Conservation (phyloP, 2,113 vertebrate genomes). For the Geococcyx californianus region DNA sequence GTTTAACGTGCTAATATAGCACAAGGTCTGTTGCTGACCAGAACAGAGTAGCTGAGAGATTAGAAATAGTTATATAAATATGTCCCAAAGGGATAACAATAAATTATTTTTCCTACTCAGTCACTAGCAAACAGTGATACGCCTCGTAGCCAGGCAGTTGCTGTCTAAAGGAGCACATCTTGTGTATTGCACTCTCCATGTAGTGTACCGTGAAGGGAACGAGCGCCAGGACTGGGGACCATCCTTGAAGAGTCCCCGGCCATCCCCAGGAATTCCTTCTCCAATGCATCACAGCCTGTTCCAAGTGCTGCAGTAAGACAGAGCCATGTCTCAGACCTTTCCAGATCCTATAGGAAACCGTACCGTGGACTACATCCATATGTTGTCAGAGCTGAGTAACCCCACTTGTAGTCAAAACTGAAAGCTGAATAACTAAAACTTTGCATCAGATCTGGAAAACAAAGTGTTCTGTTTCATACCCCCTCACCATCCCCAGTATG, state of each 20-base stretch:
- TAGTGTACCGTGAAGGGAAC: not conserved
- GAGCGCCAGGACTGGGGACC: slow-evolving; percentile 16
- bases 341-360: slow-evolving; percentile 49
- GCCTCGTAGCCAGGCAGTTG: not conserved
- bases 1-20: not conserved
- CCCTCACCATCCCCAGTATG: not conserved
- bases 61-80: not conserved
- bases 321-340: slow-evolving; percentile 22
- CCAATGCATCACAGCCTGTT: not conserved
- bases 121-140: not conserved
- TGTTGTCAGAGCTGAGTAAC: slow-evolving; percentile 34
- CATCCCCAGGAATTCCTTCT: slow-evolving; percentile 46
- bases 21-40: not conserved
- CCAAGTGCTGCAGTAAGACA: slow-evolving; percentile 24
- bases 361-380: slow-evolving; percentile 20
- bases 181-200: not conserved
- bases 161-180: not conserved
- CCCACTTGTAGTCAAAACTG: not conserved
- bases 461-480: slow-evolving; percentile 7
- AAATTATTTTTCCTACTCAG: not conserved
- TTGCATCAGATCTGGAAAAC: slow-evolving; percentile 52
- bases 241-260: not conserved
- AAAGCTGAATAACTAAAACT: slow-evolving; percentile 23
- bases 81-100: not conserved
- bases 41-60: not conserved